phyloP scores from a whole-genome alignment of 2,888 invertebrate species.

The Apocheima hispidaria region DNA sequence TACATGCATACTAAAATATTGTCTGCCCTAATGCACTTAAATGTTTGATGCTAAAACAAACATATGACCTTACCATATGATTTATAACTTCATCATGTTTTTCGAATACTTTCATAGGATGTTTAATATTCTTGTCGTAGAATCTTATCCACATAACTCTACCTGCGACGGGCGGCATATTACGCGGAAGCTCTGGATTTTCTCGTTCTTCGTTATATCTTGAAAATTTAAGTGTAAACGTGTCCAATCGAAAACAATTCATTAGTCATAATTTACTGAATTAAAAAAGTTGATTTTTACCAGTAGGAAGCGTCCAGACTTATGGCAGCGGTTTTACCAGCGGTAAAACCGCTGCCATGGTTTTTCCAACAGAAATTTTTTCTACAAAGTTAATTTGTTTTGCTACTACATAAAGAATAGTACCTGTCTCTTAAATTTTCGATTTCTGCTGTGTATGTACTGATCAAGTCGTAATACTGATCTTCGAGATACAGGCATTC shows the following conservation, averaged over 20 bases:
- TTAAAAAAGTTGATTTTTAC: no score
- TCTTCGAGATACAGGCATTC: conserved; percentile 91
- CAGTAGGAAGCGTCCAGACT: no score
- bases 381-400: not conserved
- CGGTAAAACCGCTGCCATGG: no score
- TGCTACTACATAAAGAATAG: not conserved
- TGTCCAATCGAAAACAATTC: no score
- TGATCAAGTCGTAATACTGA: conserved; percentile 90
- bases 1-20: no score
- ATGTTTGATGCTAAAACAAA: not conserved
- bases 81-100: conserved; percentile 78
- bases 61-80: conserved; percentile 66
- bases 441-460: conserved; percentile 89
- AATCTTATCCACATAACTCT: conserved; percentile 94
- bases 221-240: conserved; percentile 7
- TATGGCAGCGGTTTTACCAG: no score
- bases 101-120: conserved; percentile 89
- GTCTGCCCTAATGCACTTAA: not conserved
- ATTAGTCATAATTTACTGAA: no score
- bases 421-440: conserved; percentile 88
- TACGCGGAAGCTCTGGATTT: conserved; percentile 90
- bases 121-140: conserved; percentile 89
- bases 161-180: conserved; percentile 93
- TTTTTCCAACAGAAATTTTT: no score
- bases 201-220: conserved; percentile 92